Percentiles rank a stretch among this genome's conserved stretches.
phyloP scores from a whole-genome alignment of 2,888 invertebrate species.

The Unio pictorum region DNA sequence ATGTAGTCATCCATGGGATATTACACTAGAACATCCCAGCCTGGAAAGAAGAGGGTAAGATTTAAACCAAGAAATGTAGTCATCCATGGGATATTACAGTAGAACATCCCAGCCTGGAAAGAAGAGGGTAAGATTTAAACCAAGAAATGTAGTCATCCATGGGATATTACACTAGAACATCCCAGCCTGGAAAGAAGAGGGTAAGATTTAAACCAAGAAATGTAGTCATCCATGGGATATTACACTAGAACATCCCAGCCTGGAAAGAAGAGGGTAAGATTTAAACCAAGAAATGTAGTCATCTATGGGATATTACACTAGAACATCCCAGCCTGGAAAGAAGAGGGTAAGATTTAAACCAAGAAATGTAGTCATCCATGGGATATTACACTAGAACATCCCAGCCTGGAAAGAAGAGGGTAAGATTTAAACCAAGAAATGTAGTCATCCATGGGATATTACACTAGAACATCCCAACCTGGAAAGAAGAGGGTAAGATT shows the following conservation, averaged over 20 bases:
- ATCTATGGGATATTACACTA: no score
- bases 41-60: slow-evolving; percentile 89
- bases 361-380: neutral
- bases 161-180: no score
- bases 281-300: neutral
- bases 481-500: slow-evolving; percentile 90
- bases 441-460: no score
- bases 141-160: neutral
- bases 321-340: slow-evolving; percentile 77
- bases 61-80: neutral
- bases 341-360: slow-evolving; percentile 81
- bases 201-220: slow-evolving; percentile 75
- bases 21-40: slow-evolving; percentile 16
- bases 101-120: slow-evolving; percentile 76
- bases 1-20: neutral
- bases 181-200: slow-evolving; percentile 83
- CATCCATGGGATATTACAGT: no score
- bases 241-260: slow-evolving; percentile 27
- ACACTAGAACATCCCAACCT: slow-evolving; percentile 27
- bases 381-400: no score
- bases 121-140: slow-evolving; percentile 82
- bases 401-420: slow-evolving; percentile 86
- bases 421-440: slow-evolving; percentile 72
- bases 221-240: neutral
- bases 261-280: slow-evolving; percentile 90